Base-by-base conservation (phyloP, 2,888 invertebrate genomes). In the Trachelus iudaicus region DNA sequence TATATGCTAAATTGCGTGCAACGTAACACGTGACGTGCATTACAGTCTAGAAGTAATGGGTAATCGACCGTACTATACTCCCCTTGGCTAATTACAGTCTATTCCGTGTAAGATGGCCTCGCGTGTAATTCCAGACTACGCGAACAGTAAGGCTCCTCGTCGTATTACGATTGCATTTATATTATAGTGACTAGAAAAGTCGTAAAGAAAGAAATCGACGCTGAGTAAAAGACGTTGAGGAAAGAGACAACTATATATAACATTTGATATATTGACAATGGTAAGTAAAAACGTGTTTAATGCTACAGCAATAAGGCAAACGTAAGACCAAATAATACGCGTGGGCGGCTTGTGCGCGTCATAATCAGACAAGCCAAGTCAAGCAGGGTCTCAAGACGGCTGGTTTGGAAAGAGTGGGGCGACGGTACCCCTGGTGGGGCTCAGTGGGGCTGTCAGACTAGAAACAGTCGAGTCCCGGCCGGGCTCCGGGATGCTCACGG, bases 401-500 rank as follows among this genome's bases (percentile, higher is more conserved):
- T 31, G 71, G 31, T 71, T 34, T 15, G 71, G 31, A 31, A 33
- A 6, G 71, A 13, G 71, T 13, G 71, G 34, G 71, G 71, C 0
- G 33, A 12, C 1, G 34, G 12, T 34, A 71, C 12, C 69, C 30
- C 34, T 69, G 77, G 69, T 34, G 75, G 69, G 77, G 75, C 69
- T 56, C n/a, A 75, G 69, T 34, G 71, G 69, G 77, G 75, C 69
- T 56, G 56, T 6, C 71, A 34, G 71, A 71, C 56, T 76, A 73
- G 78, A 78, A 78, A 75, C 76, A 78, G 78, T 78, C 78, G 78
- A 75, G 75, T 75, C 75, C 78, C 75, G 78, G 78, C 76, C 78
- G 78, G 73, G 78, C 78, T 73, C 73, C 78, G 78, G 75, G 75
- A 77, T 69, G 75, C 71, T 75, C 75, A 75, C 75, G 56, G 56